Conservation (phyloP, 2,888 invertebrate genomes). For the Oxystoma pomonae region DNA sequence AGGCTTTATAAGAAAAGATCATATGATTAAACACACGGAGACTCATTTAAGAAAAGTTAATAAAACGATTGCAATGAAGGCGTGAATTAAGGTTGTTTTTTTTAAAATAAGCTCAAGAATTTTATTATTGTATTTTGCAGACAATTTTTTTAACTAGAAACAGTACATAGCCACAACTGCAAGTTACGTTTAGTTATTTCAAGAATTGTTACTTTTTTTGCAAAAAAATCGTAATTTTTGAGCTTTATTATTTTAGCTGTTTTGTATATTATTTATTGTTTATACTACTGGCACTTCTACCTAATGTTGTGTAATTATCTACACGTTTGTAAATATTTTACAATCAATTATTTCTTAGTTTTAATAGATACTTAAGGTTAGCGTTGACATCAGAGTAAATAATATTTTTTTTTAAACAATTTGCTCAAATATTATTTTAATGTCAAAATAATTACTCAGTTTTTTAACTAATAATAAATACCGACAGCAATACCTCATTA, state of each 20-base stretch:
- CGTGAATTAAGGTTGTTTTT: slow-evolving; percentile 4
- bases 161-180: too few species aligned
- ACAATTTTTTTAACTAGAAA: too few species aligned
- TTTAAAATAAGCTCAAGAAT: not conserved
- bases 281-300: not conserved
- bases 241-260: not conserved
- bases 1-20: slow-evolving; percentile 87
- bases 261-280: not conserved
- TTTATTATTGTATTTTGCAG: not conserved
- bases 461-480: slow-evolving; percentile 38
- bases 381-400: not conserved
- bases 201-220: too few species aligned
- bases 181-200: too few species aligned
- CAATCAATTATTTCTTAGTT: not conserved
- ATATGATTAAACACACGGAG: slow-evolving; percentile 83
- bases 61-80: slow-evolving; percentile 21
- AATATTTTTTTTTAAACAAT: not conserved
- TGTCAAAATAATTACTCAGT: slow-evolving; percentile 3
- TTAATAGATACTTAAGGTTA: not conserved
- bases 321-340: not conserved
- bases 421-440: slow-evolving; percentile 18
- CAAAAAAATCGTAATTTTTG: not conserved
- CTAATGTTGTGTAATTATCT: not conserved
- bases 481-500: slow-evolving; percentile 50
- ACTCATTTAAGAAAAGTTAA: slow-evolving; percentile 66